phyloP scores from a whole-genome alignment of 1,140 invertebrate genomes.

The Penaeus vannamei region DNA sequence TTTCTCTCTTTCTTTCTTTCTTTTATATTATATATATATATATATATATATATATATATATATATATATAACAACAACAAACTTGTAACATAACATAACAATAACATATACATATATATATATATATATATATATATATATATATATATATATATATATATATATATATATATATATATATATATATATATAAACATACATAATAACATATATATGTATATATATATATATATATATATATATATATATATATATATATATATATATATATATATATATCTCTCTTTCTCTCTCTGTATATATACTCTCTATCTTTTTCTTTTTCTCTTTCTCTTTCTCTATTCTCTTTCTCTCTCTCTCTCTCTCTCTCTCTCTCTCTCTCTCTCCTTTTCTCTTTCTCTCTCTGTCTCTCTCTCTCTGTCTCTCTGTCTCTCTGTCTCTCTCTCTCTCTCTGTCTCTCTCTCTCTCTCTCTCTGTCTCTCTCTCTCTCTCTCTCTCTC shows the following conservation, averaged over 20 bases:
- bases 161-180: too few relatives aligned
- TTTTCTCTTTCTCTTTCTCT: neutral
- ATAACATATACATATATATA: too few relatives aligned
- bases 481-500: neutral
- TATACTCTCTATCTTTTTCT: neutral
- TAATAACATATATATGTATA: neutral
- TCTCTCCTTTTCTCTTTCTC: neutral
- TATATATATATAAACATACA: neutral
- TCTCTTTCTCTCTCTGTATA: neutral
- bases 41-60: too few relatives aligned
- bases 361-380: neutral
- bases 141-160: too few relatives aligned
- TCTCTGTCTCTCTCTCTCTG: neutral
- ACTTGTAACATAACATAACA: too few relatives aligned
- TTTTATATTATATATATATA: neutral
- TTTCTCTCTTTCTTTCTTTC: conserved; percentile 20
- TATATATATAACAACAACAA: too few relatives aligned
- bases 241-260: neutral
- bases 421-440: neutral
- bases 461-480: too few relatives aligned
- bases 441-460: neutral
- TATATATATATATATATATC: neutral
- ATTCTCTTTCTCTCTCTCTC: neutral
- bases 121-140: too few relatives aligned
- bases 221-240: neutral